Evolutionary conservation across 2,797 vertebrate genomes (phyloP).

Genomic region (Pangasius macronema): DNA sequence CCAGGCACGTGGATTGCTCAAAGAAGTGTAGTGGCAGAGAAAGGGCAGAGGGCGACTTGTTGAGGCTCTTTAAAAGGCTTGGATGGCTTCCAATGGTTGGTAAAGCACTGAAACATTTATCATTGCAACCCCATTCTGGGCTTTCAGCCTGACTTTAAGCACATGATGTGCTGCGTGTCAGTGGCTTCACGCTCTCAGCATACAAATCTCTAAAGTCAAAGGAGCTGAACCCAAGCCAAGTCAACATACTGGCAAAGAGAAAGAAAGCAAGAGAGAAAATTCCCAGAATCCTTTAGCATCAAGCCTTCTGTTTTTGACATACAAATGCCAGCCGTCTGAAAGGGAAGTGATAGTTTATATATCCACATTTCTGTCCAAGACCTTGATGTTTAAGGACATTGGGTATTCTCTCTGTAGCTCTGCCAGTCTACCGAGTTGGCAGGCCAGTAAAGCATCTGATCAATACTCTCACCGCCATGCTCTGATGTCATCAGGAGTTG

Average conservation of each 20-base stretch:
- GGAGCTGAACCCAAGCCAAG: not conserved
- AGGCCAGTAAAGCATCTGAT: slow-evolving; percentile 15
- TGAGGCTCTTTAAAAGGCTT: slow-evolving; percentile 47
- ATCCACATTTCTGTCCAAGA: not conserved
- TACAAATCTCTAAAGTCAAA: slow-evolving; percentile 42
- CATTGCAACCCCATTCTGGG: slow-evolving; percentile 17
- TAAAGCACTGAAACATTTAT: slow-evolving; percentile 36
- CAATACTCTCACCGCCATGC: not conserved
- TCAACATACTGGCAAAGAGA: slow-evolving; percentile 15
- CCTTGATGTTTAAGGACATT: not conserved
- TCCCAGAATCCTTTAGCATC: slow-evolving; percentile 33
- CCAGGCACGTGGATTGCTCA: slow-evolving; percentile 11
- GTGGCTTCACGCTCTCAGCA: slow-evolving; percentile 28
- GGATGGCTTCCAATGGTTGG: slow-evolving; percentile 27
- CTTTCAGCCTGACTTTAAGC: slow-evolving; percentile 17
- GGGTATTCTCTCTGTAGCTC: not conserved
- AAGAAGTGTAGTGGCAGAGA: slow-evolving; percentile 10
- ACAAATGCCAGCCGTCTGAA: not conserved
- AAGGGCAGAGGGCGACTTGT: slow-evolving; percentile 30
- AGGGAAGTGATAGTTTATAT: not conserved
- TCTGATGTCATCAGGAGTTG: slow-evolving; percentile 17
- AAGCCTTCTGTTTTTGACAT: slow-evolving; percentile 10
- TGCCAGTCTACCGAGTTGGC: slow-evolving; percentile 18
- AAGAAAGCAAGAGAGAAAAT: slow-evolving; percentile 13
- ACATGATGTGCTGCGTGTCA: slow-evolving; percentile 24